Percentiles rank a stretch among this genome's conserved stretches.
Conservation (phyloP, 92 coral and sea anemone genomes). For the Phymanthus crucifer region DNA sequence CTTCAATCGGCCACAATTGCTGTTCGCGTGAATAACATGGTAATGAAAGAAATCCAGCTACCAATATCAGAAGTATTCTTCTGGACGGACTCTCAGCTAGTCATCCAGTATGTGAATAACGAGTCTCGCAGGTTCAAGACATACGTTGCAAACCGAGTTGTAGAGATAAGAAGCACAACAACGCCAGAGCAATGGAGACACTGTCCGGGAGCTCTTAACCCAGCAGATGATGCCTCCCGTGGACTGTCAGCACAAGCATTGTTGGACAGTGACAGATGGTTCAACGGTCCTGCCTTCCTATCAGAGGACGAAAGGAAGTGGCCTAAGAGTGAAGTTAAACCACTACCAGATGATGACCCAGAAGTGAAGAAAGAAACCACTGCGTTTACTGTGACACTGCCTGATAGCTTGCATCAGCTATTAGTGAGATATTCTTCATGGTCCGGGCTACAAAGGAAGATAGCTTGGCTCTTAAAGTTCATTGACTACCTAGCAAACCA, state of each 20-base stretch:
- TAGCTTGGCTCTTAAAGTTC: slow-evolving; percentile 48
- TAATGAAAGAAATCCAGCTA: slow-evolving; percentile 47
- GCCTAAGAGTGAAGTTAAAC: slow-evolving; percentile 19
- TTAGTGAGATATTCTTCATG: slow-evolving; percentile 35
- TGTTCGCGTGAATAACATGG: slow-evolving; percentile 36
- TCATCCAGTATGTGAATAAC: too few relatives aligned
- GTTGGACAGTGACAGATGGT: too few relatives aligned
- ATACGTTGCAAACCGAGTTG: slow-evolving; percentile 28
- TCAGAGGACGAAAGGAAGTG: not conserved
- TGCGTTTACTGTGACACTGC: slow-evolving; percentile 5
- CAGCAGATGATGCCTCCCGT: slow-evolving; percentile 37
- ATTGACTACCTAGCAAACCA: slow-evolving; percentile 17
- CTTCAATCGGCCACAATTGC: slow-evolving; percentile 59
- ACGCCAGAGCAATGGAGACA: not conserved
- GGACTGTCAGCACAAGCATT: too few relatives aligned
- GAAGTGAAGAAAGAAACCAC: slow-evolving; percentile 39
- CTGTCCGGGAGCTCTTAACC: slow-evolving; percentile 39
- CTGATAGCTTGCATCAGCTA: slow-evolving; percentile 20
- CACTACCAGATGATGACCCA: slow-evolving; percentile 9
- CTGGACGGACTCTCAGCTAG: too few relatives aligned
- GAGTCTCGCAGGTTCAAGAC: slow-evolving; percentile 17
- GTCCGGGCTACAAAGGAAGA: slow-evolving; percentile 16
- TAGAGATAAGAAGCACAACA: too few relatives aligned
- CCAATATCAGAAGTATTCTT: not conserved
- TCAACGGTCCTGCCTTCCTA: too few relatives aligned